Conservation (phyloP, 2,797 vertebrate species). For the Staurois parvus region DNA sequence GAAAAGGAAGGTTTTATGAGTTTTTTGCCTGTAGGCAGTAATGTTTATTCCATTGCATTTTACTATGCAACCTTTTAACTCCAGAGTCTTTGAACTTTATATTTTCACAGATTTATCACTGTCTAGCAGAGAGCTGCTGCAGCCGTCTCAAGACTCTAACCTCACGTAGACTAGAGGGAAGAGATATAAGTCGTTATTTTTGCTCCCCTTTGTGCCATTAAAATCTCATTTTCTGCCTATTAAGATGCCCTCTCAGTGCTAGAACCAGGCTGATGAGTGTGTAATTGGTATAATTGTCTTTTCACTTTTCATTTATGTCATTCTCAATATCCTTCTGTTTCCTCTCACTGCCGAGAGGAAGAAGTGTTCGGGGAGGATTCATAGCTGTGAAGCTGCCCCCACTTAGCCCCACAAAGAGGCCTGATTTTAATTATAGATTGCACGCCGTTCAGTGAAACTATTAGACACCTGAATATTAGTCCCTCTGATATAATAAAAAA, state of each 20-base stretch:
- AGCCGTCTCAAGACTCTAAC: slow-evolving; percentile 76
- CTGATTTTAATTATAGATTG: slow-evolving; percentile 86
- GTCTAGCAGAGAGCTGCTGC: slow-evolving; percentile 77
- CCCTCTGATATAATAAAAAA: slow-evolving; percentile 75
- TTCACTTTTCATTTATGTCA: slow-evolving; percentile 99
- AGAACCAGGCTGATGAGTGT: slow-evolving; percentile 94
- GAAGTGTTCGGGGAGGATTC: slow-evolving; percentile 75
- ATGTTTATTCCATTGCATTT: slow-evolving; percentile 86
- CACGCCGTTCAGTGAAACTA: slow-evolving; percentile 73
- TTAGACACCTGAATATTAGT: slow-evolving; percentile 77
- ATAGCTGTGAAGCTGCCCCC: slow-evolving; percentile 82
- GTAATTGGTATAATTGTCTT: slow-evolving; percentile 99
- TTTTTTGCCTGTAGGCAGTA: slow-evolving; percentile 82
- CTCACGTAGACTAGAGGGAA: slow-evolving; percentile 79
- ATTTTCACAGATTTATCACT: slow-evolving; percentile 85
- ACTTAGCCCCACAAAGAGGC: slow-evolving; percentile 78
- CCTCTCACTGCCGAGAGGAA: slow-evolving; percentile 76
- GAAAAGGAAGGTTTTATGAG: slow-evolving; percentile 82
- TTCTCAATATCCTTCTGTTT: slow-evolving; percentile 82
- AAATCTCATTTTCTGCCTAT: slow-evolving; percentile 99
- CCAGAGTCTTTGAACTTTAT: slow-evolving; percentile 81
- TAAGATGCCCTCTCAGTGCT: slow-evolving; percentile 89
- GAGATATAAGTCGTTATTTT: slow-evolving; percentile 81
- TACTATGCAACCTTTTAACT: slow-evolving; percentile 84
- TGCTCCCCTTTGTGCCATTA: slow-evolving; percentile 94